Percentiles rank a stretch among this genome's conserved stretches.
These are phyloP conservation scores for Aegotheles bennettii DNA, from an alignment of 2,113 vertebrate genomes.

Conservation along the genomic window DNA sequence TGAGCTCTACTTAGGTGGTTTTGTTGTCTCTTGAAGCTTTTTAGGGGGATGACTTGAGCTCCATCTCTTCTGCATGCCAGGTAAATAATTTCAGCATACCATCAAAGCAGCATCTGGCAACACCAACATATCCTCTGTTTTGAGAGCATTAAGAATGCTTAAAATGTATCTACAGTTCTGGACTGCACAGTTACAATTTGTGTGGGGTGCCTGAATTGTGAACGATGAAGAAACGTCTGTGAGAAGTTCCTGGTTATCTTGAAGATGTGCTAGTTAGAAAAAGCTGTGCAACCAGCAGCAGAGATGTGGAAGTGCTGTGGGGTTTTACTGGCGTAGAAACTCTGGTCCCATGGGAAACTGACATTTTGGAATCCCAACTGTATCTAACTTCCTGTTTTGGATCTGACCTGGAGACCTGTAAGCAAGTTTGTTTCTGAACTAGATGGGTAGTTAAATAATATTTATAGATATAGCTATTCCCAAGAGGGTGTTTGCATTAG, in stretches of 20 bases:
- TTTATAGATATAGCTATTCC: neutral
- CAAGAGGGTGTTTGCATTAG: fast-evolving
- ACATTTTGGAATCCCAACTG: neutral
- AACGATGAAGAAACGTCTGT: neutral
- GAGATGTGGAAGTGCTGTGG: neutral
- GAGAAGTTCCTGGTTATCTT: neutral
- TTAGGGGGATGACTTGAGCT: neutral
- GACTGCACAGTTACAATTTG: neutral
- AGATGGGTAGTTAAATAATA: neutral
- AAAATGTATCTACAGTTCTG: neutral
- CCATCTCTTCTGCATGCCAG: neutral
- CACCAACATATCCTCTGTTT: neutral
- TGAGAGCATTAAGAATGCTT: neutral
- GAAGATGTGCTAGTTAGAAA: neutral
- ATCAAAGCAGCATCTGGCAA: neutral
- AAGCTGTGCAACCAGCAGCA: neutral
- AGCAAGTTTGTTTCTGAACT: neutral
- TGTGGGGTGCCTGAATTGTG: neutral
- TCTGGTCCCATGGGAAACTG: neutral
- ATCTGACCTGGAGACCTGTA: neutral
- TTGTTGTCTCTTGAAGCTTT: neutral
- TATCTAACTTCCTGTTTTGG: neutral
- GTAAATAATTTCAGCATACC: neutral
- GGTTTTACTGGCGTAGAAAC: neutral
- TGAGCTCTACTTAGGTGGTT: neutral